A percentile compares a stretch with the other conserved stretches of the same genome.
phyloP scores from a whole-genome alignment of 2,113 vertebrate genomes.

The Corynorhinus townsendii region DNA sequence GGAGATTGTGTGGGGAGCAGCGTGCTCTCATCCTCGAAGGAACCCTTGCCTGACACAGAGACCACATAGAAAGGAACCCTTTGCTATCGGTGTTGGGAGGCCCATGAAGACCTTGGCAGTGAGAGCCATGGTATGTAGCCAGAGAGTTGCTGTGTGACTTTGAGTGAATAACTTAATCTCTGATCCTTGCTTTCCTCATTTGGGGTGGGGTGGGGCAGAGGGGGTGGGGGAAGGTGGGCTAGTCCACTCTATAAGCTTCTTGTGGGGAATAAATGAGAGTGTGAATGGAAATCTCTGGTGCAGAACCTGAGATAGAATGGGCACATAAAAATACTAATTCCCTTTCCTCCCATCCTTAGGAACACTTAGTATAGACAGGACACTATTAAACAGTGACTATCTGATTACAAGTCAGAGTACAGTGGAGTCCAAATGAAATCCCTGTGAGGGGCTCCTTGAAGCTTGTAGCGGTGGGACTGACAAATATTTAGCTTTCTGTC shows the following conservation, averaged over 20 bases:
- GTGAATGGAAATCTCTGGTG: conserved; percentile 30
- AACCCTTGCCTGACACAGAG: not conserved
- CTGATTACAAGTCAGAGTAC: not conserved
- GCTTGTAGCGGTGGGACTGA: not conserved
- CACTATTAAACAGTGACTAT: not conserved
- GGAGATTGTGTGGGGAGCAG: not conserved
- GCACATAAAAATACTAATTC: conserved; percentile 33
- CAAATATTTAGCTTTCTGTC: conserved; percentile 23
- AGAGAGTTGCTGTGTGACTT: conserved; percentile 23
- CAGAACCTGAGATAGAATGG: not conserved
- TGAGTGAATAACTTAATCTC: not conserved
- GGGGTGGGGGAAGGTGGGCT: too few relatives aligned
- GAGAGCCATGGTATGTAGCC: not conserved
- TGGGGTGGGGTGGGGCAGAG: too few relatives aligned
- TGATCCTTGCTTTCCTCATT: not conserved
- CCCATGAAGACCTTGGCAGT: conserved; percentile 24
- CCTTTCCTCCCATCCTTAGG: not conserved
- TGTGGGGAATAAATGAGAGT: conserved; percentile 25
- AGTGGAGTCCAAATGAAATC: not conserved
- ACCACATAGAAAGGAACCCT: not conserved
- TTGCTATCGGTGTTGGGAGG: not conserved
- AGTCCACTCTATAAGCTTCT: conserved; percentile 17
- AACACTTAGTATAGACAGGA: not conserved
- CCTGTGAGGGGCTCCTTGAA: not conserved
- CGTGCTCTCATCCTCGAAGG: not conserved